phyloP scores from a whole-genome alignment of 2,113 vertebrate genomes.

The Oplegnathus fasciatus region DNA sequence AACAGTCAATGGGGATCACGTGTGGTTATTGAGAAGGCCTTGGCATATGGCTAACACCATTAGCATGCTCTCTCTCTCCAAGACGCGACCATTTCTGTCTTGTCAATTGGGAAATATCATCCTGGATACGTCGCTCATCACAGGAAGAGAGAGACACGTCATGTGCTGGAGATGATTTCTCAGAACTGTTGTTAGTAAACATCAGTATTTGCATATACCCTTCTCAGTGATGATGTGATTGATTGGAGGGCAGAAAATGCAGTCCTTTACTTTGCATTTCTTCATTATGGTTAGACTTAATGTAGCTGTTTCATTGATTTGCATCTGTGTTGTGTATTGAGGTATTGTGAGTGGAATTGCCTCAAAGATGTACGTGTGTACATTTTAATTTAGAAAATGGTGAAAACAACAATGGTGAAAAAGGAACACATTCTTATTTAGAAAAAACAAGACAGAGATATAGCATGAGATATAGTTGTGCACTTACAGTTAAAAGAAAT shows the following conservation, averaged over 20 bases:
- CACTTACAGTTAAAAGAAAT: no score
- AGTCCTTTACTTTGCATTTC: neutral
- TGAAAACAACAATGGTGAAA: neutral
- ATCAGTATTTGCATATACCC: neutral
- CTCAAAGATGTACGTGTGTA: neutral
- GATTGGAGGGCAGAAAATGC: neutral
- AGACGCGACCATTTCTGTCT: conserved; percentile 12
- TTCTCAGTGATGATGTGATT: neutral
- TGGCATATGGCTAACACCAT: conserved; percentile 36
- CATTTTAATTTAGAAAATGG: no score
- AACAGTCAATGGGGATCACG: conserved; percentile 7
- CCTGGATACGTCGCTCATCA: conserved; percentile 6
- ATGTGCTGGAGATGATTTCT: neutral
- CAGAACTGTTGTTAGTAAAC: neutral
- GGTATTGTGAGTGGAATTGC: neutral
- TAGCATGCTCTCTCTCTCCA: conserved; percentile 14
- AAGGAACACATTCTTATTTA: neutral
- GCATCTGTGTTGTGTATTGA: neutral
- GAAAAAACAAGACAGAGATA: no score
- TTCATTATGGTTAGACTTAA: neutral
- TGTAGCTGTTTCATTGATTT: neutral
- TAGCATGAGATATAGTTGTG: no score
- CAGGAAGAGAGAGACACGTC: neutral
- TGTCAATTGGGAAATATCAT: conserved; percentile 4
- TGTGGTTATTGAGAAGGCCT: conserved; percentile 20